Evolutionary conservation across 2,113 vertebrate species (phyloP).

Genomic region (Cyanoliseus patagonus): DNA sequence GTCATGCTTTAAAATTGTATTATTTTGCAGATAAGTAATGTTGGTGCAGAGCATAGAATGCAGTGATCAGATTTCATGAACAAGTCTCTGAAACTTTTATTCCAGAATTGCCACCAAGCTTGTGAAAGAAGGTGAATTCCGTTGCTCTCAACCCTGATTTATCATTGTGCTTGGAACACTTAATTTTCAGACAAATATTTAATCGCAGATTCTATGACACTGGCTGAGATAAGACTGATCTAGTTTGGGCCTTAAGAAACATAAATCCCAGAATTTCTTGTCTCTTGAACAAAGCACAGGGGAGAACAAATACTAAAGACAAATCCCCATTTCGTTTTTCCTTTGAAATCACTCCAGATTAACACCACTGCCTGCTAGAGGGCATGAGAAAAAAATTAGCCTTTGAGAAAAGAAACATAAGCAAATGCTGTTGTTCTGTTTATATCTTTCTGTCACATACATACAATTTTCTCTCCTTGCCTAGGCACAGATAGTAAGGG

Average conservation of each 20-base stretch:
- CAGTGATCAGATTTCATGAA: not conserved
- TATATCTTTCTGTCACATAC: not conserved
- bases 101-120: not conserved
- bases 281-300: not conserved
- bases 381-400: not conserved
- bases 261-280: not conserved
- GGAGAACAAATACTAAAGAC: not conserved
- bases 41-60: not conserved
- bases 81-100: not conserved
- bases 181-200: not conserved
- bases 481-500: not conserved
- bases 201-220: not conserved
- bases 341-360: not conserved
- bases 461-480: not conserved
- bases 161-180: not conserved
- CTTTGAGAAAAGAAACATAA: not conserved
- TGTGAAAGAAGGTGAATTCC: not conserved
- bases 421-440: not conserved
- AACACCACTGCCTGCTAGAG: not conserved
- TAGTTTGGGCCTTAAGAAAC: not conserved
- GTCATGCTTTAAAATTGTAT: not conserved
- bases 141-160: not conserved
- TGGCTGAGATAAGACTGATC: not conserved
- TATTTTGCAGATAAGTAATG: not conserved
- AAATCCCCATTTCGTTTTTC: not conserved